phyloP scores from a whole-genome alignment of 2,888 invertebrate species.

The Eilema caniola region DNA sequence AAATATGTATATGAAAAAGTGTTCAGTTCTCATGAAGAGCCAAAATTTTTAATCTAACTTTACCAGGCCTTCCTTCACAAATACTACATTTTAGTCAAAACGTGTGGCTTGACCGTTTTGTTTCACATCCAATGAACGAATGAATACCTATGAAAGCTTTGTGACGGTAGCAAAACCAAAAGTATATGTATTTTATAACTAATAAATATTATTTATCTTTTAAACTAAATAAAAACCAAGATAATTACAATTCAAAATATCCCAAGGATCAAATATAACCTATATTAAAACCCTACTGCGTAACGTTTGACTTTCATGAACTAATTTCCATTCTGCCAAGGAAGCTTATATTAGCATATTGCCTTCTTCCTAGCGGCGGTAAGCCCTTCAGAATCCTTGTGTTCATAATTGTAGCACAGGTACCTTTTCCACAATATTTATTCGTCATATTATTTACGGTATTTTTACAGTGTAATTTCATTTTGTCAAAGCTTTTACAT shows the following conservation, averaged over 20 bases:
- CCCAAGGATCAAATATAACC: constrained; percentile 5
- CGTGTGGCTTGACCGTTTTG: too few relatives aligned
- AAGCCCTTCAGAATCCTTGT: constrained; percentile 13
- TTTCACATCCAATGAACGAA: too few relatives aligned
- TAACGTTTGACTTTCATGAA: constrained; percentile 18
- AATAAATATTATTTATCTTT: neutral
- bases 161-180: too few relatives aligned
- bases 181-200: too few relatives aligned
- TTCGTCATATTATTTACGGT: neutral
- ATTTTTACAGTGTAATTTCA: neutral
- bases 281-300: constrained; percentile 7
- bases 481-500: neutral
- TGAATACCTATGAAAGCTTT: too few relatives aligned
- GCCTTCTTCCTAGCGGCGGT: constrained; percentile 7
- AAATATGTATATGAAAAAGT: too few relatives aligned
- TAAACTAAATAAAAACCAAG: neutral
- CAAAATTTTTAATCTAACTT: too few relatives aligned
- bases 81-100: too few relatives aligned
- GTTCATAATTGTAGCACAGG: neutral
- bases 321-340: constrained; percentile 31
- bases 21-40: too few relatives aligned
- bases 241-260: neutral
- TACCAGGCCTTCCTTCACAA: too few relatives aligned
- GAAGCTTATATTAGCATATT: constrained; percentile 24
- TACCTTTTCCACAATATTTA: neutral